Conservation (phyloP, 2,888 invertebrate species). For the Plagiodera versicolora region DNA sequence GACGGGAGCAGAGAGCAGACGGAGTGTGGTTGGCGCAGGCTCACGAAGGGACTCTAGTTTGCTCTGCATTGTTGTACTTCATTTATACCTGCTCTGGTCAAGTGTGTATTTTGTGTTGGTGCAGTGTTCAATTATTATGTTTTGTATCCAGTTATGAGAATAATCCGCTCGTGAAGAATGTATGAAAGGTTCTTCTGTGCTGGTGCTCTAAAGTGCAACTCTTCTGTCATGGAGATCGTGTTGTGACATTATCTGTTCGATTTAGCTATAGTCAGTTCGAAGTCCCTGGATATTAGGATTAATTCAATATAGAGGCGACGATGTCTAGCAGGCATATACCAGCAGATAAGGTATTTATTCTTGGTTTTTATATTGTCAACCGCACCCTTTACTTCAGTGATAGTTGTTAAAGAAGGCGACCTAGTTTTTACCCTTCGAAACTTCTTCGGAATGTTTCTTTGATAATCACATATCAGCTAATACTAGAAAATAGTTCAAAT, state of each 20-base stretch:
- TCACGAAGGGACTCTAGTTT: constrained; percentile 31
- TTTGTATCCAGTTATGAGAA: constrained; percentile 22
- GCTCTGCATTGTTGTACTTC: constrained; percentile 44
- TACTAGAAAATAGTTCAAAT: no score
- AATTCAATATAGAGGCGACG: constrained; percentile 53
- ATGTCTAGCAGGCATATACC: constrained; percentile 82
- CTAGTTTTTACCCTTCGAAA: constrained; percentile 46
- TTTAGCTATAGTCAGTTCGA: constrained; percentile 37
- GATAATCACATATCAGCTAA: neutral
- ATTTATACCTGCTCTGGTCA: constrained; percentile 27
- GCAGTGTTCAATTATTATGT: constrained; percentile 26
- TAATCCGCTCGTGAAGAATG: constrained; percentile 23
- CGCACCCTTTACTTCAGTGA: constrained; percentile 47
- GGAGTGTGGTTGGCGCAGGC: constrained; percentile 38
- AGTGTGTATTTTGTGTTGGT: constrained; percentile 29
- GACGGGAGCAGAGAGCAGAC: constrained; percentile 25
- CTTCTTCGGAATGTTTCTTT: constrained; percentile 23
- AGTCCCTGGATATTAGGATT: constrained; percentile 32
- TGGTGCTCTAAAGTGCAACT: constrained; percentile 32
- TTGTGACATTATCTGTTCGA: constrained; percentile 42
- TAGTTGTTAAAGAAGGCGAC: constrained; percentile 45
- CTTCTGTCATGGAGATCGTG: constrained; percentile 45
- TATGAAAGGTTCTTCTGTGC: constrained; percentile 24
- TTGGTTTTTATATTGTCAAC: constrained; percentile 54
- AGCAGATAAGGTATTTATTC: constrained; percentile 72